Evolutionary conservation across 2,888 invertebrate genomes (phyloP).

Genomic region (Netelia inedita): DNA sequence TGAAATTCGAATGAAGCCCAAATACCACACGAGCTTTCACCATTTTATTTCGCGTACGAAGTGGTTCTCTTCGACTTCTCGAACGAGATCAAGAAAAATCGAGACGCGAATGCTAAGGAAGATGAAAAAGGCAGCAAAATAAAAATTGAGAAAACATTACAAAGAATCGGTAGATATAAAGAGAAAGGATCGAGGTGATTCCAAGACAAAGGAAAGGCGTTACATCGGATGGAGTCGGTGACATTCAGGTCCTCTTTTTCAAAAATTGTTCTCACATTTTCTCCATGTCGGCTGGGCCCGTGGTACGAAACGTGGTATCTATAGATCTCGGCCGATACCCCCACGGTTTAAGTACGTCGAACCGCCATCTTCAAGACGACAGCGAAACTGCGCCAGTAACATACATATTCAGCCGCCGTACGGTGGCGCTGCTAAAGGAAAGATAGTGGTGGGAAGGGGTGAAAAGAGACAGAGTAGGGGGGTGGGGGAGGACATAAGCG

Average conservation of each 20-base stretch:
- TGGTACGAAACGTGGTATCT: not conserved
- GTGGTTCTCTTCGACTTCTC: constrained; percentile 1
- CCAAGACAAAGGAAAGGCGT: constrained; percentile 15
- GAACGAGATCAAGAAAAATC: not conserved
- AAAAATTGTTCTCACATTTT: constrained; percentile 55
- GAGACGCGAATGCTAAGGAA: not conserved
- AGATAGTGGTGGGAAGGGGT: not conserved
- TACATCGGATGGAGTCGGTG: not conserved
- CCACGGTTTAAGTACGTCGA: constrained; percentile 3
- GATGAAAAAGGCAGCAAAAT: constrained; percentile 6
- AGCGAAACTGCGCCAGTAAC: constrained; percentile 39
- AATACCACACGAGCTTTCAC: constrained; percentile 24
- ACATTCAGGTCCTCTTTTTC: constrained; percentile 15
- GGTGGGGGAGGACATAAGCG: constrained; percentile 56
- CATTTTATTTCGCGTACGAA: constrained; percentile 18
- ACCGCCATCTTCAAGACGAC: constrained; percentile 33
- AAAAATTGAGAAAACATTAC: not conserved
- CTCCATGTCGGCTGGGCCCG: not conserved
- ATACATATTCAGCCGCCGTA: constrained; percentile 66
- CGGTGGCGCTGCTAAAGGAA: not conserved
- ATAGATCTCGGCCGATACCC: constrained; percentile 9
- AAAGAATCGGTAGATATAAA: not conserved
- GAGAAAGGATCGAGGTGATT: not conserved
- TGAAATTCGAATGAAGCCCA: constrained; percentile 30
- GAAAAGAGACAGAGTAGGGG: not conserved